Evolutionary conservation across 2,113 vertebrate genomes (phyloP), one percentile per base, ranked within the genome.

Genomic region (Potamarius usumacintae): DNA sequence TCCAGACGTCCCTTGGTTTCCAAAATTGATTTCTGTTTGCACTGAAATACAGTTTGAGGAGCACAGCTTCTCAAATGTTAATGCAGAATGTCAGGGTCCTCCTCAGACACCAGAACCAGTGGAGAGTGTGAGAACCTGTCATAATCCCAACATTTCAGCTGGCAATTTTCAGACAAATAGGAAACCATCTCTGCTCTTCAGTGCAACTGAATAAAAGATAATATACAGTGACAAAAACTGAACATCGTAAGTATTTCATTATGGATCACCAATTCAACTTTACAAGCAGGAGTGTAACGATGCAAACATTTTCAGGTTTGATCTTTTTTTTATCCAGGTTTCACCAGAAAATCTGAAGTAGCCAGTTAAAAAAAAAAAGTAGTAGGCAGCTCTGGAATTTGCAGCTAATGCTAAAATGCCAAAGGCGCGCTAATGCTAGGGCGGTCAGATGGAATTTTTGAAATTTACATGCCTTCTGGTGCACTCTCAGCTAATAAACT

Each of bases 1-100:
- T 82, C 52, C 60, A 77, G 34, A 85, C 58, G 83, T 63, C n/a
- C 2, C 83, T 14, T 0, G 14, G 15, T 55, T 89, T 74, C 80
- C 65, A n/a, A 52, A 58, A 50, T 52, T 50, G 30, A 12, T 71
- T 20, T 30, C 80, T 27, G 83, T 34, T 62, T 67, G 65, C 25
- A 48, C 17, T 82, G 67, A 65, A 72, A 79, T 62, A 55, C 81
- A 55, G 74, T 74, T 42, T 62, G 34, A 42, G 62, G 50, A 55
- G 55, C 83, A 9, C 52, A 87, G 76, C 25, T 34, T 57, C 48
- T 53, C 55, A 9, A 81, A 71, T 72, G 52, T 50, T 74, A 63
- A 53, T 30, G 42, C 74, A 80, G 71, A 42, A 42, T 42, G 42
- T 42, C 42, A 42, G 42, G 42, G 42, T 42, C 42, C 42, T 42